phyloP scores from a whole-genome alignment of 2,113 vertebrate species.

The Psilopsiagon aymara region DNA sequence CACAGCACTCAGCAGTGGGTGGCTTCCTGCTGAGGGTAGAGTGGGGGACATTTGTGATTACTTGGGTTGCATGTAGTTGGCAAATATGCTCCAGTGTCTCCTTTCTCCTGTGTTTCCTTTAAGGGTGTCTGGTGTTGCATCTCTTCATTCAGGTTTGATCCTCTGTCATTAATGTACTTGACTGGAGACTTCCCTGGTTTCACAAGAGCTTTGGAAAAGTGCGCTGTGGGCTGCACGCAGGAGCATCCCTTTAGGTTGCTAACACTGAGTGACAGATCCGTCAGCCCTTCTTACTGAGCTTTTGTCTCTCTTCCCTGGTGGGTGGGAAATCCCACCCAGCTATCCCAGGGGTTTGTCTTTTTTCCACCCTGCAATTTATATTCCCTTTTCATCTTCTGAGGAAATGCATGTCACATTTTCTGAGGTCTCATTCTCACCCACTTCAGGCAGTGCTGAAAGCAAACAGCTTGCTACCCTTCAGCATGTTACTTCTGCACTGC shows the following conservation, averaged over 20 bases:
- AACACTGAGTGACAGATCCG: neutral
- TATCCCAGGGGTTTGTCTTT: neutral
- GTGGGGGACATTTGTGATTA: neutral
- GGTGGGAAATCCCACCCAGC: slow-evolving; percentile 47
- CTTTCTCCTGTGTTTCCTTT: neutral
- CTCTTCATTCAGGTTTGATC: neutral
- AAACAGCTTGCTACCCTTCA: slow-evolving; percentile 46
- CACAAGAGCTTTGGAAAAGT: neutral
- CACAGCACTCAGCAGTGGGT: neutral
- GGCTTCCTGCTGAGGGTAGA: slow-evolving; percentile 27
- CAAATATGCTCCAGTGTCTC: neutral
- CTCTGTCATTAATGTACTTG: neutral
- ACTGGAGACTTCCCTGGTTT: slow-evolving; percentile 12
- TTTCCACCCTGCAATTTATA: slow-evolving; percentile 2
- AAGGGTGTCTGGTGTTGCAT: neutral
- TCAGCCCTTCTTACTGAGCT: neutral
- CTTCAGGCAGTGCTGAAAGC: slow-evolving; percentile 47
- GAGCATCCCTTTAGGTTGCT: neutral
- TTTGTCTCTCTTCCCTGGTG: slow-evolving; percentile 14
- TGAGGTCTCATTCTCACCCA: slow-evolving; percentile 27
- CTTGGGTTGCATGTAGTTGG: slow-evolving; percentile 7
- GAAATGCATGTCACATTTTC: slow-evolving; percentile 31
- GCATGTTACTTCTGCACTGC: neutral
- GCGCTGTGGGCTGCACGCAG: neutral
- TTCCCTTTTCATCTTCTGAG: slow-evolving; percentile 35